phyloP scores from a whole-genome alignment of 30 jellyfish, hydroid and myxozoan genomes.

The Hydra vulgaris region DNA sequence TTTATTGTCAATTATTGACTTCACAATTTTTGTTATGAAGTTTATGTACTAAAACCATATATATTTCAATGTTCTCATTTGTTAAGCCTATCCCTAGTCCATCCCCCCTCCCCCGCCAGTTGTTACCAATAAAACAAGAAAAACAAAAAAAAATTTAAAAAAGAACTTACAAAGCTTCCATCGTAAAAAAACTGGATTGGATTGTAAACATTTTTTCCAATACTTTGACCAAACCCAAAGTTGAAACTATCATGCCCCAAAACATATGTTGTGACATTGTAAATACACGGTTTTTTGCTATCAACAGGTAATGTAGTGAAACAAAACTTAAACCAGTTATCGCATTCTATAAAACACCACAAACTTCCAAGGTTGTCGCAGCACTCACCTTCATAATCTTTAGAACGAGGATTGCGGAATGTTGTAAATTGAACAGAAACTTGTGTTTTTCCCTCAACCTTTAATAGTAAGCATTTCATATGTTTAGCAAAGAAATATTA shows the following conservation, averaged over 20 bases:
- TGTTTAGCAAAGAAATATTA: too few species aligned
- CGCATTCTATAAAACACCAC: slow-evolving; percentile 50
- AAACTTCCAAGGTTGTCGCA: slow-evolving; percentile 43
- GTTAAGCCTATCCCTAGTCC: too few species aligned
- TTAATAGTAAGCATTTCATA: too few species aligned
- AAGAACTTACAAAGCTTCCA: slow-evolving; percentile 27
- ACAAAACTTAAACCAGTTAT: slow-evolving; percentile 66
- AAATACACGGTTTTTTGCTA: slow-evolving; percentile 20
- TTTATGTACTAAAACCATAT: too few species aligned
- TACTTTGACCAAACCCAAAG: slow-evolving; percentile 33
- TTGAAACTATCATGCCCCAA: slow-evolving; percentile 37
- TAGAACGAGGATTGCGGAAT: slow-evolving; percentile 25
- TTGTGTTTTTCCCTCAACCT: slow-evolving; percentile 8
- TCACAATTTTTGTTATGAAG: too few species aligned
- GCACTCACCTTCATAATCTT: slow-evolving; percentile 48
- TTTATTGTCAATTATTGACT: too few species aligned
- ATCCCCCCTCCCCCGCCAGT: too few species aligned
- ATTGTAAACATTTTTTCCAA: slow-evolving; percentile 38
- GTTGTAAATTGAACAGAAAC: slow-evolving; percentile 13
- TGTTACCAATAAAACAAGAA: too few species aligned
- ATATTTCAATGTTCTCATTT: too few species aligned
- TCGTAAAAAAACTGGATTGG: slow-evolving; percentile 32
- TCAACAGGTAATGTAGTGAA: slow-evolving; percentile 49
- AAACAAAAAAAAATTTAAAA: not conserved
- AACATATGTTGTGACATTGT: slow-evolving; percentile 21